phyloP scores from a whole-genome alignment of 1,140 invertebrate species.

The Drosophila ercepeae region DNA sequence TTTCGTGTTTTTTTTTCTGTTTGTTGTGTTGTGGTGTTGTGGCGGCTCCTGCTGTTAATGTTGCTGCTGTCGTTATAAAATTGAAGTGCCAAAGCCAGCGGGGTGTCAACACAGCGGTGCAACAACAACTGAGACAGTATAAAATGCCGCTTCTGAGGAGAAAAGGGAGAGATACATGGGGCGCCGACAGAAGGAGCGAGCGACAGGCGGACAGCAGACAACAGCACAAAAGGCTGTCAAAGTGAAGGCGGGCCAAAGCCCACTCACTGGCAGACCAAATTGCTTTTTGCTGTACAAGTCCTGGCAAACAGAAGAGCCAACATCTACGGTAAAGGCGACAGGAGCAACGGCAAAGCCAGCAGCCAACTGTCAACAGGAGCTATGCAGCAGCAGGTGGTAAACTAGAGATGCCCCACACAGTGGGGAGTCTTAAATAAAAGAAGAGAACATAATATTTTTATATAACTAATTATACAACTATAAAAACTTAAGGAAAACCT shows the following conservation, averaged over 20 bases:
- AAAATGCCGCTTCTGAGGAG: constrained; percentile 43
- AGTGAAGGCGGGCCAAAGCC: constrained; percentile 27
- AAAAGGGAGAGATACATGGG: not conserved
- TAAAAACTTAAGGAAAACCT: no score
- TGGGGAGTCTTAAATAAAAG: constrained; percentile 4
- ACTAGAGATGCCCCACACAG: constrained; percentile 32
- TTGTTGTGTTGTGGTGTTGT: constrained; percentile 6
- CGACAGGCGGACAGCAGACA: constrained; percentile 21
- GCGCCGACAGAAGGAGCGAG: not conserved
- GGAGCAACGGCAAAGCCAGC: constrained; percentile 5
- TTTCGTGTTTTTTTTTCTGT: not conserved
- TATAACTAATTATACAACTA: not conserved
- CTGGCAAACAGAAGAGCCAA: constrained; percentile 11
- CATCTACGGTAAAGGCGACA: no score
- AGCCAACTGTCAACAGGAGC: constrained; percentile 25
- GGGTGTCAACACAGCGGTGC: constrained; percentile 62
- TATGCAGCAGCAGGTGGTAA: constrained; percentile 44
- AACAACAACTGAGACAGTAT: constrained; percentile 32
- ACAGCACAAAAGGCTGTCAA: constrained; percentile 57
- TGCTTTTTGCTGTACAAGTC: constrained; percentile 63
- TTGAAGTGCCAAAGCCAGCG: constrained; percentile 77
- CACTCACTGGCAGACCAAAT: constrained; percentile 59
- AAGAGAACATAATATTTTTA: no score
- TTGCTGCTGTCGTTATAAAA: constrained; percentile 62
- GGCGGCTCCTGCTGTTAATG: constrained; percentile 14